A percentile compares a stretch with the other conserved stretches of the same genome.
These are phyloP conservation scores for Neotoxoptera formosana DNA, from an alignment of 1,140 invertebrate genomes.

Conservation along the genomic window DNA sequence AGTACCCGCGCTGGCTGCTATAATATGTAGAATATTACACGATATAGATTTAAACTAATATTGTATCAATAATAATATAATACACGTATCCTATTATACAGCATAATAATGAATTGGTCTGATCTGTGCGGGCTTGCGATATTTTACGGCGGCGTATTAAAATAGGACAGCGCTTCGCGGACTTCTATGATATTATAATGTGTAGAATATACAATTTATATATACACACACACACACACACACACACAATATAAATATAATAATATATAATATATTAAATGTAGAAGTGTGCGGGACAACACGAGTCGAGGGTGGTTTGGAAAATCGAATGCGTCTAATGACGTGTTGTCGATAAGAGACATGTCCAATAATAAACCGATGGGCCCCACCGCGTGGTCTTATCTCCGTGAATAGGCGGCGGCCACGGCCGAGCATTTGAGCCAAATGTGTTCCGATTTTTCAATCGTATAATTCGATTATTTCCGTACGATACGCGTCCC, in stretches of 20 bases:
- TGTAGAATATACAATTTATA: too few species aligned
- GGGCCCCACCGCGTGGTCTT: slow-evolving; percentile 49
- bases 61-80: too few species aligned
- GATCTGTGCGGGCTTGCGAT: neutral
- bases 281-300: too few species aligned
- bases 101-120: neutral
- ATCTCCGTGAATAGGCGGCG: slow-evolving; percentile 12
- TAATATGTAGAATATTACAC: neutral
- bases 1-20: neutral
- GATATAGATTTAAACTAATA: neutral
- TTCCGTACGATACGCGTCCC: neutral
- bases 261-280: too few species aligned
- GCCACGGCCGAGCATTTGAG: neutral
- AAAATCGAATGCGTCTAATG: slow-evolving; percentile 7
- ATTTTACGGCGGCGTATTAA: neutral
- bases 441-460: slow-evolving; percentile 40
- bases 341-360: slow-evolving; percentile 34
- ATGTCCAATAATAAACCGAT: slow-evolving; percentile 54
- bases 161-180: too few species aligned
- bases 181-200: too few species aligned
- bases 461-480: slow-evolving; percentile 22
- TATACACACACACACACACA: too few species aligned
- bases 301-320: slow-evolving; percentile 22
- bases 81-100: neutral
- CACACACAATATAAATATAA: too few species aligned